Evolutionary conservation across 2,797 vertebrate species (phyloP), one percentile per base, ranked within the genome.

Genomic region (Forpus xanthops): DNA sequence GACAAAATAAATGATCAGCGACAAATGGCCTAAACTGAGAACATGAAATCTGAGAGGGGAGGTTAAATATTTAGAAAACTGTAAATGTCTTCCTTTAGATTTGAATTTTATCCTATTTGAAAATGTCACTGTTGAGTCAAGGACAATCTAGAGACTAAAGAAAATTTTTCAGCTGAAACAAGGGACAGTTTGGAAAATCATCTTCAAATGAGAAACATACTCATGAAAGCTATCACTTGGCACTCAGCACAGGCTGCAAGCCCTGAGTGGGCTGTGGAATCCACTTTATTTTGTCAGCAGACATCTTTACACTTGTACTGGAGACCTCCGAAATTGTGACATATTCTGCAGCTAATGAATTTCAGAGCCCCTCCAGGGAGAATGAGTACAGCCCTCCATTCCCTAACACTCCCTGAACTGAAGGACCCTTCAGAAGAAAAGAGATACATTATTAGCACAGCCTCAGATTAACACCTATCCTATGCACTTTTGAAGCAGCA

Each of bases 1-100:
- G 90, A 96, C 95, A 93, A 96, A 97, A 96, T 87, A 97, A 97
- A 97, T 96, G 93, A 96, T 89, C 88, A 27, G 93, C 24, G 6
- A 96, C 96, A 96, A 96, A 96, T 60, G 90, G 65, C 83, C 89
- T 72, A 85, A 96, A 86, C 47, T 14, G 33, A 95, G 93, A 95
- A 80, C 76, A 61, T 27, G 77, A 94, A 96, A 87, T 65, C 93
- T 88, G 79, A 96, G 89, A 88, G 52, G 31, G 61, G 42, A 93
- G 35, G 67, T 94, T 91, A 94, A 94, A 82, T 95, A 93, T 93
- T 97, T 85, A 52, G 89, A 45, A 91, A 85, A 60, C 64, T 61
- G 31, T 41, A 91, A 91, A 50, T 60, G 90, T 44, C 60, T 56
- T 87, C 56, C 70, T 90, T 56, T 39, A 50, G 33, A 47, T 82